Conservation (phyloP, 1,140 invertebrate species). For the Potamilus streckersoni region DNA sequence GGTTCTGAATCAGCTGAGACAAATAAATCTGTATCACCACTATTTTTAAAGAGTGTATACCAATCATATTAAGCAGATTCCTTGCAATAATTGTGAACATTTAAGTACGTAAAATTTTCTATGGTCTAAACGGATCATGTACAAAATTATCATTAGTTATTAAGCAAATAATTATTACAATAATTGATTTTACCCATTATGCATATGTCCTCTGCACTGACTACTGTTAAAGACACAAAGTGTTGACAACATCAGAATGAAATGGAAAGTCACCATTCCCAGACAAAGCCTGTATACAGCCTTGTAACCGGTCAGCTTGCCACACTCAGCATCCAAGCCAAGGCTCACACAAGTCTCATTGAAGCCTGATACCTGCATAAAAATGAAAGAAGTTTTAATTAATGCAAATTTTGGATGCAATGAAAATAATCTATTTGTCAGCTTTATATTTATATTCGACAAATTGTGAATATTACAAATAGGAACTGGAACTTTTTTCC, state of each 20-base stretch:
- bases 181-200: slow-evolving; percentile 65
- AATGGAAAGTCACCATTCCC: slow-evolving; percentile 66
- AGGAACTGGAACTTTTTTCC: too few species aligned
- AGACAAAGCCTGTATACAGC: slow-evolving; percentile 69
- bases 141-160: not conserved
- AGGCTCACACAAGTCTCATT: slow-evolving; percentile 65
- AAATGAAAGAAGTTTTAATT: slow-evolving; percentile 7
- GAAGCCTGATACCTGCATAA: slow-evolving; percentile 65
- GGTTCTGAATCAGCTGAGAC: too few species aligned
- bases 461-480: too few species aligned
- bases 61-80: too few species aligned
- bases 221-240: slow-evolving; percentile 64
- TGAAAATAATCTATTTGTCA: not conserved
- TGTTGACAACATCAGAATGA: slow-evolving; percentile 64
- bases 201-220: slow-evolving; percentile 65
- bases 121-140: not conserved
- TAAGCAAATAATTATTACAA: not conserved
- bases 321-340: slow-evolving; percentile 66
- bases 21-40: too few species aligned
- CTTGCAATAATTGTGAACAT: too few species aligned
- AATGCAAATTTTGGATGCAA: not conserved
- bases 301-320: slow-evolving; percentile 66
- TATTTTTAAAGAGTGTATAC: too few species aligned
- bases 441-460: not conserved
- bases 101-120: too few species aligned